A percentile compares a stretch with the other conserved stretches of the same genome.
phyloP scores from a whole-genome alignment of 2,888 invertebrate genomes.

The Thalpophila matura region DNA sequence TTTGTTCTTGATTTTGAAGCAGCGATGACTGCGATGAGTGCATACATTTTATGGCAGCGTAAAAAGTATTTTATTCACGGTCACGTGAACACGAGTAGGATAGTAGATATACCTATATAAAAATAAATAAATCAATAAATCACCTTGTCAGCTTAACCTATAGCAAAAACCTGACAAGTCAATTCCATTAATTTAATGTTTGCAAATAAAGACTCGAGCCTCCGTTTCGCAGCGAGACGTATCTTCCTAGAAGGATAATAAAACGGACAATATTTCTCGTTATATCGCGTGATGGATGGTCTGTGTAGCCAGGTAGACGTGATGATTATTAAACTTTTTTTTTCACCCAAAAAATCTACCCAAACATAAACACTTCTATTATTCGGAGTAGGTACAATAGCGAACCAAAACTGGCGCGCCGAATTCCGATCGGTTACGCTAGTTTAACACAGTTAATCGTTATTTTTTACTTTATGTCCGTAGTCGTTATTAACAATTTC shows the following conservation, averaged over 20 bases:
- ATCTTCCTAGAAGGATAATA: constrained; percentile 79
- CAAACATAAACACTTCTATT: constrained; percentile 88
- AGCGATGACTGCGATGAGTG: constrained; percentile 37
- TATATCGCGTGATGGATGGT: constrained; percentile 87
- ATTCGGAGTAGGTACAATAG: constrained; percentile 84
- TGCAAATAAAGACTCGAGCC: constrained; percentile 86
- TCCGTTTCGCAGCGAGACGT: constrained; percentile 70
- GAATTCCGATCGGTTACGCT: constrained; percentile 88
- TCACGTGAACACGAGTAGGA: constrained; percentile 58
- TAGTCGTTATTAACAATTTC: constrained; percentile 85
- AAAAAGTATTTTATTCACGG: constrained; percentile 58
- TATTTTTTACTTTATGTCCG: constrained; percentile 83
- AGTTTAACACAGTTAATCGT: constrained; percentile 88
- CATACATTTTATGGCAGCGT: constrained; percentile 55
- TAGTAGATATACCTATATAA: constrained; percentile 29
- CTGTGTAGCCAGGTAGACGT: constrained; percentile 82
- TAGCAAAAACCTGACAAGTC: constrained; percentile 66
- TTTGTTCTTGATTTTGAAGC: constrained; percentile 46
- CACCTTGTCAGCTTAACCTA: constrained; percentile 29
- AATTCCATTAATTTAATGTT: constrained; percentile 78
- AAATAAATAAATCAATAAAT: constrained; percentile 30
- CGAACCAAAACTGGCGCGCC: constrained; percentile 80
- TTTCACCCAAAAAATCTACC: constrained; percentile 75
- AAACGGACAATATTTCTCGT: constrained; percentile 82
- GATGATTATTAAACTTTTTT: constrained; percentile 76